phyloP scores from a whole-genome alignment of 2,797 vertebrate species.

The Gymnodraco acuticeps region DNA sequence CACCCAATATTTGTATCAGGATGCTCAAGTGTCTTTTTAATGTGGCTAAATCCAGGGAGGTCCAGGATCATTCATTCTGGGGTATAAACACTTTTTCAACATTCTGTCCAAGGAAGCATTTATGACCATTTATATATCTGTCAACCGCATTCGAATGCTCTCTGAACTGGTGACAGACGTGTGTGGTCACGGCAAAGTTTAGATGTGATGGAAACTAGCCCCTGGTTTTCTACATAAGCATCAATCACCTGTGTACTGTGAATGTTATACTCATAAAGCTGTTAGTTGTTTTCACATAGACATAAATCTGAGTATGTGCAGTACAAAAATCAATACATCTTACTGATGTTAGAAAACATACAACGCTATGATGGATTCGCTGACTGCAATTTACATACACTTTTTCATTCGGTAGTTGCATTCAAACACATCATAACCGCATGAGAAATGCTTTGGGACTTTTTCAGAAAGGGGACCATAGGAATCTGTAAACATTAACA shows the following conservation, averaged over 20 bases:
- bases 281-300: constrained; percentile 66
- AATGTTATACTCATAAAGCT: constrained; percentile 73
- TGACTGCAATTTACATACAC: constrained; percentile 48
- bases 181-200: constrained; percentile 75
- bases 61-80: constrained; percentile 71
- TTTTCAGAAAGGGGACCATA: constrained; percentile 42
- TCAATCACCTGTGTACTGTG: constrained; percentile 77
- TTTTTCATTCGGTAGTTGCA: constrained; percentile 55
- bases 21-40: constrained; percentile 82
- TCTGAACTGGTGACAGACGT: constrained; percentile 74
- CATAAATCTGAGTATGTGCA: constrained; percentile 65
- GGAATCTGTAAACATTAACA: constrained; percentile 49
- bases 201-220: constrained; percentile 75
- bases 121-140: constrained; percentile 80
- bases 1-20: constrained; percentile 79
- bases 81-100: constrained; percentile 75
- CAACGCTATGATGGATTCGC: constrained; percentile 63
- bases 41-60: constrained; percentile 76
- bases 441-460: constrained; percentile 43
- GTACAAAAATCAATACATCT: constrained; percentile 70
- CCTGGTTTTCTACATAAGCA: constrained; percentile 68
- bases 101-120: constrained; percentile 74
- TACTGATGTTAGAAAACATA: constrained; percentile 73
- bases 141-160: constrained; percentile 71
- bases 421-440: constrained; percentile 54